These are phyloP conservation scores for Erpobdella octoculata DNA, from an alignment of 2,888 invertebrate species.

Conservation along the genomic window DNA sequence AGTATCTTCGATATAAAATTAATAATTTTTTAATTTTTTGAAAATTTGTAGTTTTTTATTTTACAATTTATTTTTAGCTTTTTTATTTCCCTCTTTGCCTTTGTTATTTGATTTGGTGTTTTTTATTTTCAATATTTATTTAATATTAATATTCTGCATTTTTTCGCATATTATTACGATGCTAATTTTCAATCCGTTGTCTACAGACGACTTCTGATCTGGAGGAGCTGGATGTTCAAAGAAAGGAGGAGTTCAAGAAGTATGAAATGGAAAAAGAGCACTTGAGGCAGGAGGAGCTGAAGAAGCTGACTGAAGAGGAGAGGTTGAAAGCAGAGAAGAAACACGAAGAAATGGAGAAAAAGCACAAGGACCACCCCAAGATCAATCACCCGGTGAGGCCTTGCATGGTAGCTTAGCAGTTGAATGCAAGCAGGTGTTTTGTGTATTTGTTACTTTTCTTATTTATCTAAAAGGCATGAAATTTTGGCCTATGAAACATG, in stretches of 20 bases:
- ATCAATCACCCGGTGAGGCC: conserved; percentile 54
- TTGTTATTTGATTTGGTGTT: not conserved
- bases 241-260: conserved; percentile 79
- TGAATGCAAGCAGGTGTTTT: not conserved
- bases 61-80: too few species aligned
- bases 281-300: conserved; percentile 63
- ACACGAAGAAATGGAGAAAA: conserved; percentile 64
- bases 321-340: conserved; percentile 59
- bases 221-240: conserved; percentile 69
- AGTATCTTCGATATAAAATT: too few species aligned
- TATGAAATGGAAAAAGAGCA: conserved; percentile 95
- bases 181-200: too few species aligned
- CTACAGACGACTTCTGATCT: conserved; percentile 66
- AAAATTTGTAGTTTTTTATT: too few species aligned
- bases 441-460: not conserved
- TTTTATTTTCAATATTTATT: not conserved
- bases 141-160: not conserved
- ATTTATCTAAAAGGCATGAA: too few species aligned
- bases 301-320: conserved; percentile 64
- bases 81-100: too few species aligned
- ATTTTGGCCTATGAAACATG: too few species aligned
- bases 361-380: conserved; percentile 76
- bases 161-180: not conserved
- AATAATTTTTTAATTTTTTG: too few species aligned
- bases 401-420: not conserved